Evolutionary conservation across 2,888 invertebrate genomes (phyloP).

Genomic region (Ligdia adustata): DNA sequence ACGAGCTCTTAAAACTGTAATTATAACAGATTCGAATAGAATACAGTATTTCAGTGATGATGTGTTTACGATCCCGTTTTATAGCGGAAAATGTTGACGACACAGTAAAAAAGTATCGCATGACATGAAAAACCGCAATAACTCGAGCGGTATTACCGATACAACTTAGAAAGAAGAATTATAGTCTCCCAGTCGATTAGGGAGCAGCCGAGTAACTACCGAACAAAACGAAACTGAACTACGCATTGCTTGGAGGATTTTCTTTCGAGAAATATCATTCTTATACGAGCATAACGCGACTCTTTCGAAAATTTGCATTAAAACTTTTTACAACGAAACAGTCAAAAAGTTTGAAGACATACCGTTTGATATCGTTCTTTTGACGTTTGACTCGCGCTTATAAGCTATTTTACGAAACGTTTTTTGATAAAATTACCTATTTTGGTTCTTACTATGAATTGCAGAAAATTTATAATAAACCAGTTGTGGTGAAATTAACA

Average conservation of each 20-base stretch:
- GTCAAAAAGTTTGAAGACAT: no score
- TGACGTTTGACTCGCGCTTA: no score
- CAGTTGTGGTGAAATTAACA: constrained; percentile 38
- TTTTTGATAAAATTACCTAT: no score
- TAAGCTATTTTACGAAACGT: no score
- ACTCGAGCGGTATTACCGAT: constrained; percentile 65
- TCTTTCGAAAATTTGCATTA: no score
- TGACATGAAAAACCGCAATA: constrained; percentile 74
- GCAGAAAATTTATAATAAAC: neutral
- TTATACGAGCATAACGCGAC: no score
- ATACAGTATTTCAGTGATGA: constrained; percentile 32
- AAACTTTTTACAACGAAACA: no score
- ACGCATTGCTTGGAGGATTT: constrained; percentile 1
- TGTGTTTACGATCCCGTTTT: constrained; percentile 29
- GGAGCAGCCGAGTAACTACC: constrained; percentile 36
- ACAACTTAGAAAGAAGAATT: constrained; percentile 55
- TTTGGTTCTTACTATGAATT: no score
- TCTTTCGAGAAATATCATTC: no score
- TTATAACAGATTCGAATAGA: constrained; percentile 18
- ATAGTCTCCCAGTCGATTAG: constrained; percentile 51
- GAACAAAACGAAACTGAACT: no score
- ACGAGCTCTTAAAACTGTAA: constrained; percentile 25
- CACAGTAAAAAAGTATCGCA: constrained; percentile 48
- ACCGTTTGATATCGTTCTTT: no score
- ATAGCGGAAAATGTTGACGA: constrained; percentile 54